Base-by-base conservation (phyloP, 2,113 vertebrate species). In the Anas platyrhynchos region DNA sequence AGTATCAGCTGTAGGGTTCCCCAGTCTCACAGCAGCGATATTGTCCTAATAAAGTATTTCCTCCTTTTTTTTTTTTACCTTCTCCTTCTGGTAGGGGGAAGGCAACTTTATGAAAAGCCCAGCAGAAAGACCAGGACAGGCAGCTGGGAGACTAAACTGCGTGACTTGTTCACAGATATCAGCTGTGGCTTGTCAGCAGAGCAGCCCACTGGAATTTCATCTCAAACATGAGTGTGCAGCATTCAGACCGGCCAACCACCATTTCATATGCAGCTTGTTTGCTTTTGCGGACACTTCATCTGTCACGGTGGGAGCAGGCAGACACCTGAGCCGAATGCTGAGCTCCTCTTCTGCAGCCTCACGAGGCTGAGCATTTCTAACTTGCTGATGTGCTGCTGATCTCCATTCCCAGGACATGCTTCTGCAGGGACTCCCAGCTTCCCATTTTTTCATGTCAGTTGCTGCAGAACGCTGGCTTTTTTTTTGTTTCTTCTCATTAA, bases 301-400 rank as follows among this genome's bases (percentile, higher is more conserved):
- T 86, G 92, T 86, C 94, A 93, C 31, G 0, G 56, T 25, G 2
- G 74, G 79, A 87, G 62, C 89, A 94, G 94, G 86, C 69, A 2
- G 72, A 73, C 43, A 71, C 94, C 94, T 91, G 95, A 95, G 91
- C 74, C 0, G 74, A 84, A 89, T 95, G 93, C 93, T 89, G 93
- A 95, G 77, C 82, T 36, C 36, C 85, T 69, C 68, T 85, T n/a
- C 86, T 8, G 92, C 83, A 80, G 89, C 61, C 75, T 44, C 87
- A 34, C 13, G 10, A 74, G 85, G 91, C 66, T 18, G 36, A 83
- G 82, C 79, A 4, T 88, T 73, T 62, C 77, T n/a, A 32, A 61
- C 1, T 9, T 2, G 6, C 61, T 72, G 69, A n/a, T 72, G 13
- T 48, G 81, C 43, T 4, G 2, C 69, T 82, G 14, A 81, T 78